Evolutionary conservation across 1,140 invertebrate species (phyloP).

Genomic region (Brachionus sp.): DNA sequence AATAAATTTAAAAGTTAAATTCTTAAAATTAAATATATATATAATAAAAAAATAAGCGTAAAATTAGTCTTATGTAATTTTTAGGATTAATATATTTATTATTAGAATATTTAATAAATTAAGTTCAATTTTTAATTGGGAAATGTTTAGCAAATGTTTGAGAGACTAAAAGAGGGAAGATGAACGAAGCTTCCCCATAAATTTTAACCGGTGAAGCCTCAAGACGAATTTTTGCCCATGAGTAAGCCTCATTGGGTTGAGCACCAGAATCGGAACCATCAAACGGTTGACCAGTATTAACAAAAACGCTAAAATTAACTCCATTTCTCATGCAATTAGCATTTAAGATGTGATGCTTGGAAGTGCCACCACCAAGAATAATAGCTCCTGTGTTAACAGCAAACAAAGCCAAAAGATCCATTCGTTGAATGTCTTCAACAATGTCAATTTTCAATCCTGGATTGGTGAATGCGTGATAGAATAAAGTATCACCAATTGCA

Average conservation of each 20-base stretch:
- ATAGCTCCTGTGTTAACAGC: constrained; percentile 88
- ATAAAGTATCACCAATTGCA: constrained; percentile 97
- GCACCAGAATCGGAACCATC: constrained; percentile 98
- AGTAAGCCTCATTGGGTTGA: constrained; percentile 92
- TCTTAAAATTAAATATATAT: too few relatives aligned
- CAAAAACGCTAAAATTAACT: constrained; percentile 89
- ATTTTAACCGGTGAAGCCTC: constrained; percentile 80
- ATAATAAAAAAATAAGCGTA: too few relatives aligned
- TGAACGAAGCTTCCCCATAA: constrained; percentile 86
- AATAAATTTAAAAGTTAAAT: neutral
- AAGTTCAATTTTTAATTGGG: constrained; percentile 4
- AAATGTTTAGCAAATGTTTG: constrained; percentile 78
- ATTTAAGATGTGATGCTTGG: constrained; percentile 94
- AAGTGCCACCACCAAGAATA: constrained; percentile 88
- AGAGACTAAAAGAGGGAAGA: constrained; percentile 89
- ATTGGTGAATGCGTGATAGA: constrained; percentile 85
- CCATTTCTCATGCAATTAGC: constrained; percentile 75
- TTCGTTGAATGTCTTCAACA: constrained; percentile 69
- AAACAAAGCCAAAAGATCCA: constrained; percentile 91
- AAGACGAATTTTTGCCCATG: constrained; percentile 93
- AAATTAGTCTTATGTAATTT: too few relatives aligned
- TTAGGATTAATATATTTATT: too few relatives aligned
- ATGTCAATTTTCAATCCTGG: constrained; percentile 90
- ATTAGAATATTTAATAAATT: too few relatives aligned
- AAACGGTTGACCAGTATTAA: constrained; percentile 95